Percentiles rank a stretch among this genome's conserved stretches.
Evolutionary conservation across 92 coral and sea anemone genomes (phyloP).

Genomic region (Phymanthus crucifer): DNA sequence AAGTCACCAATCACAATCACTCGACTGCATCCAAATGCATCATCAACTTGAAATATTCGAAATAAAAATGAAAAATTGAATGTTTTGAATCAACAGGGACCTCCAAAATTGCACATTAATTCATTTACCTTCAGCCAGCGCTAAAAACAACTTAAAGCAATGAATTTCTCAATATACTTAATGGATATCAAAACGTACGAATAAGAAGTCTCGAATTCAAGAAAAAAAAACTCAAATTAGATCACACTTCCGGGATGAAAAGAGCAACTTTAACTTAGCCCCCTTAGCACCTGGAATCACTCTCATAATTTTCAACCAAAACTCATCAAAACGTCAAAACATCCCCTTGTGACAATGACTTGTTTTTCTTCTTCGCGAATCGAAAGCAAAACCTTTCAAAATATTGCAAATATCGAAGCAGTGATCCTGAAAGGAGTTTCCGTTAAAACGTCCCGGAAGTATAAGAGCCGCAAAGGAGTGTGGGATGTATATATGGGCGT

Average conservation of each 20-base stretch:
- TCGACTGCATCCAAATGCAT: not conserved
- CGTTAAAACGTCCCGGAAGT: conserved; percentile 51
- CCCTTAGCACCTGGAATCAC: not conserved
- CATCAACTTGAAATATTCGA: not conserved
- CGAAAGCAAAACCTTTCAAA: conserved; percentile 24
- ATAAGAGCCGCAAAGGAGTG: conserved; percentile 32
- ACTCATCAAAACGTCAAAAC: conserved; percentile 3
- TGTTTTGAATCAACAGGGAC: not conserved
- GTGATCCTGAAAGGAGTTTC: conserved; percentile 40
- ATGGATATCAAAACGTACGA: not conserved
- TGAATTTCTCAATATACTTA: not conserved
- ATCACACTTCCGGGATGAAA: conserved; percentile 4
- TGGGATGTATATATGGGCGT: conserved; percentile 39
- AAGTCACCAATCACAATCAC: not conserved
- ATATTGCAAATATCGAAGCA: conserved; percentile 32
- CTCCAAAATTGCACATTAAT: not conserved
- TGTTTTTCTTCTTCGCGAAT: conserved; percentile 5
- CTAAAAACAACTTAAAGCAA: not conserved
- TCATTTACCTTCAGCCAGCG: not conserved
- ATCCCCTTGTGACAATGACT: not conserved
- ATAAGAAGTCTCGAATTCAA: not conserved
- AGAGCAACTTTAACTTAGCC: not conserved
- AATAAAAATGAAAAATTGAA: not conserved
- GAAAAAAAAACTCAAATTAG: not conserved
- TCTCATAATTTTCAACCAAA: not conserved